Base-by-base conservation (phyloP, 2,888 invertebrate genomes). In the Aphrophora alni region DNA sequence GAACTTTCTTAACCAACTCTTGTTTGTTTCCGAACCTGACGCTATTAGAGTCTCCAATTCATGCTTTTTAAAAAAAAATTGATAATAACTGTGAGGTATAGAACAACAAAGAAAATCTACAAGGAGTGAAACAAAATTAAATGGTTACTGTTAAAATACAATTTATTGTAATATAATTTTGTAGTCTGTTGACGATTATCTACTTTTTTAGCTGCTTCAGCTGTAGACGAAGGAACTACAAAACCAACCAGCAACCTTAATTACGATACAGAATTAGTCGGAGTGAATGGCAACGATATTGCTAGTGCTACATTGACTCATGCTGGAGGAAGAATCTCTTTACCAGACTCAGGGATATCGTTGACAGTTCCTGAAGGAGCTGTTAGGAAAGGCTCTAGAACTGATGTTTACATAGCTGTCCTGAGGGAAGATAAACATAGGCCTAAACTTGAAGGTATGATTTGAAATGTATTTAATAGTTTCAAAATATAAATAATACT, bases 351-450 rank as follows among this genome's bases (percentile, higher is more conserved):
- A 33, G 95, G 95, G 25, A 94, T 98, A 71, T 94, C 95, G 84
- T 90, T 98, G 83, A 94, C 95, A 0, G 92, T 98, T 78, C 97
- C 98, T 38, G 97, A 98, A 89, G 95, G 95, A 83, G 95, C 97
- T 0, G 91, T 98, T 33, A 93, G 93, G 75, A 93, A 95, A 86
- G 79, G 81, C 17, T 90, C 94, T 78, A 92, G 95, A 85, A 95
- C 96, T 87, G 96, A 97, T 87, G 91, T 98, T 82, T 97, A 96
- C 87, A 91, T 98, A 78, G 96, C 97, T 73, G 95, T 98, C 78
- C 93, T 98, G 77, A 94, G 96, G 87, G 98, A 98, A 87, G 97
- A 98, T 88, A 93, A 95, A 88, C 97, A 97, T 88, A 91, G 97
- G 87, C 97, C 98, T 24, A 93, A 93, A 88, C 90, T 97, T 84